These are phyloP conservation scores for Diadegma fenestrale DNA, from an alignment of 2,888 invertebrate genomes.

Conservation along the genomic window DNA sequence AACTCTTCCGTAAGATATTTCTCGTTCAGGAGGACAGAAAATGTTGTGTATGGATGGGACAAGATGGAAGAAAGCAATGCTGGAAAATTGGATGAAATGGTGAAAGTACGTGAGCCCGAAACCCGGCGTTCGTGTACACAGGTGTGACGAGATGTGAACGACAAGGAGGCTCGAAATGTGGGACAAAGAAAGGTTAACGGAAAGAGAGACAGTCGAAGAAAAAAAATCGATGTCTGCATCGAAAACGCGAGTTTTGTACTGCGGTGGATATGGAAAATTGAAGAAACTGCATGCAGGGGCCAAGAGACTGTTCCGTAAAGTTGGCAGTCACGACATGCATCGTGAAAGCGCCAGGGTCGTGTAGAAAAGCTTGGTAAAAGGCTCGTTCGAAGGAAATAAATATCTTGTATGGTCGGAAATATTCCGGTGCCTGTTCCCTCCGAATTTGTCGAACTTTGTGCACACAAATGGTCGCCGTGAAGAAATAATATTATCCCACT, in stretches of 20 bases:
- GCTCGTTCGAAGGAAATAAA: conserved; percentile 37
- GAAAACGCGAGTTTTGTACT: conserved; percentile 49
- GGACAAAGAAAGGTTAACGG: conserved; percentile 7
- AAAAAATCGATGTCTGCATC: conserved; percentile 52
- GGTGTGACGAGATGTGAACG: conserved; percentile 48
- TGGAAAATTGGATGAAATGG: conserved; percentile 47
- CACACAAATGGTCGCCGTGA: conserved; percentile 17
- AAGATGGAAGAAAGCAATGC: conserved; percentile 12
- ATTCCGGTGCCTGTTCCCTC: conserved; percentile 12
- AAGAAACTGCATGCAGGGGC: conserved; percentile 31
- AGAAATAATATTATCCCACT: conserved; percentile 40
- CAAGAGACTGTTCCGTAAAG: conserved; percentile 45
- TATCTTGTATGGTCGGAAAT: conserved; percentile 25
- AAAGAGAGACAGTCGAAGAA: conserved; percentile 2
- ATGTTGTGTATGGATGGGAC: not conserved
- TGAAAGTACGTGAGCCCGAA: conserved; percentile 32
- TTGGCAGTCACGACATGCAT: conserved; percentile 60
- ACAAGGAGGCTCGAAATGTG: conserved; percentile 26
- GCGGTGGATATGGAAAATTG: conserved; percentile 59
- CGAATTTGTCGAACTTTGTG: not conserved
- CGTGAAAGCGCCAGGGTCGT: conserved; percentile 31
- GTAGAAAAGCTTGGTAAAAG: conserved; percentile 41
- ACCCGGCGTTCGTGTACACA: conserved; percentile 37
- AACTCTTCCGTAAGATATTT: not conserved
- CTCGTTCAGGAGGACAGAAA: not conserved